Conservation (phyloP, 2,888 invertebrate genomes). For the Lamproptera curius region DNA sequence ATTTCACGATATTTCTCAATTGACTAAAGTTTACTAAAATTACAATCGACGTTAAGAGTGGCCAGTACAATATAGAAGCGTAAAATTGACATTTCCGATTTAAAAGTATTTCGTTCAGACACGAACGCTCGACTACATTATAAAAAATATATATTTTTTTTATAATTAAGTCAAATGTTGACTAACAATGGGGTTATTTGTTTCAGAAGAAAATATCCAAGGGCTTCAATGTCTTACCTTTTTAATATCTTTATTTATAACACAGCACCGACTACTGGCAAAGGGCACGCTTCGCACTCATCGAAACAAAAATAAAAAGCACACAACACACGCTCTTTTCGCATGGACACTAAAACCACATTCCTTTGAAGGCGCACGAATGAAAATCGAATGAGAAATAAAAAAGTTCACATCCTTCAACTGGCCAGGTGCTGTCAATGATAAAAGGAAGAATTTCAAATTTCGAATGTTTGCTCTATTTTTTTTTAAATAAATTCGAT, state of each 20-base stretch:
- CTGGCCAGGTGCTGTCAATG: constrained; percentile 39
- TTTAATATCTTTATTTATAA: constrained; percentile 28
- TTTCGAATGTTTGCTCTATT: no score
- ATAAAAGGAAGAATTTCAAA: no score
- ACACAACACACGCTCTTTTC: constrained; percentile 59
- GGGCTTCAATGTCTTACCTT: constrained; percentile 15
- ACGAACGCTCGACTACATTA: not conserved
- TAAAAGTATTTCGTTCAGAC: constrained; percentile 2
- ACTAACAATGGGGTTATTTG: no score
- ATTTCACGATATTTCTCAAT: no score
- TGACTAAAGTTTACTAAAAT: no score
- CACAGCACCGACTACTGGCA: constrained; percentile 35
- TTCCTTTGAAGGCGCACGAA: constrained; percentile 47
- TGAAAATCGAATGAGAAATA: constrained; percentile 32
- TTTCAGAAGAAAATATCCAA: not conserved
- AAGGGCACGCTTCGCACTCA: constrained; percentile 45
- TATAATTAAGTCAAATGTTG: no score
- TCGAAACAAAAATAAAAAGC: constrained; percentile 42
- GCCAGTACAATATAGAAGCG: not conserved
- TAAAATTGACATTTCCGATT: constrained; percentile 1
- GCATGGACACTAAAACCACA: constrained; percentile 58
- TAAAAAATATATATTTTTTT: not conserved
- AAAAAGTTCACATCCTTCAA: constrained; percentile 62
- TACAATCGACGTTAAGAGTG: not conserved
- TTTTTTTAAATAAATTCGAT: constrained; percentile 5